Evolutionary conservation across 2,888 invertebrate genomes (phyloP), one percentile per base, ranked within the genome.

Genomic region (Celastrina argiolus): DNA sequence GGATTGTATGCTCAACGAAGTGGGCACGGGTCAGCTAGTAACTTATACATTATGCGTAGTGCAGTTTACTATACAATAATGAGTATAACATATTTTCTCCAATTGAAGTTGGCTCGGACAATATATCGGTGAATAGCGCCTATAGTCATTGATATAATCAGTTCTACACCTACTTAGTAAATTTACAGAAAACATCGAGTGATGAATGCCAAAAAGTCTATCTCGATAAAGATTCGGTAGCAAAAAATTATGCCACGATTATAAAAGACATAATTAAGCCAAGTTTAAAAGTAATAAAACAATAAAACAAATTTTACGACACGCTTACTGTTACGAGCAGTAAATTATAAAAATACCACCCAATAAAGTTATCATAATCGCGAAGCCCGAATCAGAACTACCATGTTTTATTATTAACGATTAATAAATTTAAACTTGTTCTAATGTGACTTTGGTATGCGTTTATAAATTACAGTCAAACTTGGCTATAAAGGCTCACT

Each of bases 401-500:
- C 28, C 58, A 31, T 58, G 31, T 8, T 36, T 18, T 59, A 28
- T 26, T 26, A 45, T 18, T n/a, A n/a, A 3, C 64, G 69, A 66
- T 71, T 75, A 69, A 72, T 64, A 69, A 77, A 76, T 76, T 72
- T 71, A 67, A 71, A 70, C 39, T 68, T 70, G 66, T 69, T 68
- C 74, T 76, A 78, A 80, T 78, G 75, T 76, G 69, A 77, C 70
- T 78, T 79, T 75, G 78, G 75, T 78, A 77, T 79, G 76, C 79
- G 80, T 81, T 79, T 76, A 80, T 73, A 77, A 81, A 81, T 82
- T 76, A 82, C 77, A 72, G 69, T 70, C 71, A 69, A 85, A 85
- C 80, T 83, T 82, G 73, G 70, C 74, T 64, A 79, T 80, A 80
- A 82, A 81, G 81, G 79, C 76, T 81, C 80, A 74, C 68, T 74